Conservation (phyloP, 2,888 invertebrate species). For the Dyspetes luteomarginatus region DNA sequence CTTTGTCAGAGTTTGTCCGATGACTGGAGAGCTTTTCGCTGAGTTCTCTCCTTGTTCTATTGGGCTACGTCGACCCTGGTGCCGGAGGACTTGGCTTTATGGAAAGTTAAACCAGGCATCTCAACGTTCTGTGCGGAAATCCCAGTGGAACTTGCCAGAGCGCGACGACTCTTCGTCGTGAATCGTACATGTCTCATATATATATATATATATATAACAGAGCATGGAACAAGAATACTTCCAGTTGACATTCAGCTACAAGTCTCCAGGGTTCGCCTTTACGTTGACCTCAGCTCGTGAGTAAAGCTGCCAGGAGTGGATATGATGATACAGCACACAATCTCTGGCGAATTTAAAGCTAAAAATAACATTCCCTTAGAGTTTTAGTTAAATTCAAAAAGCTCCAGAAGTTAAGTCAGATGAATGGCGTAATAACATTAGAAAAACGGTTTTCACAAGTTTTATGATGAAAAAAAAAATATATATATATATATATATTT, state of each 20-base stretch:
- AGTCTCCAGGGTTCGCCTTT: constrained; percentile 51
- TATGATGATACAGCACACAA: constrained; percentile 4
- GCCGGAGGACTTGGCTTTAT: constrained; percentile 59
- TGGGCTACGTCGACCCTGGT: constrained; percentile 8
- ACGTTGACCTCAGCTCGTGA: constrained; percentile 48
- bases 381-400: no score
- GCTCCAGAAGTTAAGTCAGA: no score
- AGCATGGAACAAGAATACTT: constrained; percentile 30
- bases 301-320: constrained; percentile 10
- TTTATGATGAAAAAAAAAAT: no score
- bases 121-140: constrained; percentile 58
- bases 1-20: background rate
- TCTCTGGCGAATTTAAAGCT: background rate
- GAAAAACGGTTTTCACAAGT: no score
- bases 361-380: no score
- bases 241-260: constrained; percentile 48
- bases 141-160: constrained; percentile 49
- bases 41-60: constrained; percentile 16
- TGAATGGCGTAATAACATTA: no score
- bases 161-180: constrained; percentile 48
- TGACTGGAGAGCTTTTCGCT: constrained; percentile 10
- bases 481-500: no score
- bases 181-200: constrained; percentile 36
- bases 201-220: background rate
- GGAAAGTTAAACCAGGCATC: constrained; percentile 67